Evolutionary conservation across 2,113 vertebrate genomes (phyloP), one percentile per base, ranked within the genome.

Genomic region (Daphoenositta chrysoptera): DNA sequence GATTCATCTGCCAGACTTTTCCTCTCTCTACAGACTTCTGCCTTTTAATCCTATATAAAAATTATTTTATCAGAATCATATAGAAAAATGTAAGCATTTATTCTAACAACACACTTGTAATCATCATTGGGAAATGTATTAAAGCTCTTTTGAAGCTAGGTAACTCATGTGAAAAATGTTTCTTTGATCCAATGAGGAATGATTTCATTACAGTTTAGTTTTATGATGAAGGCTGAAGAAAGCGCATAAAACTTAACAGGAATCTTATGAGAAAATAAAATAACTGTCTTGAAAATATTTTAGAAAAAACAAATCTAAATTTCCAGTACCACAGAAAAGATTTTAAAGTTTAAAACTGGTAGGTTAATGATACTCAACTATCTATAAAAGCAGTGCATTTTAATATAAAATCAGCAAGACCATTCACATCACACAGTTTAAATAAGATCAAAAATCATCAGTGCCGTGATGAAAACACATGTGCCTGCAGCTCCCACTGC

Each of bases 31-130:
- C 21, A 90, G 77, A 84, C 26, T 73, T 92, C 72, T 71, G 22
- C 11, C n/a, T 96, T 92, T 86, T 91, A 93, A 95, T 88, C 75
- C 70, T 77, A 86, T 21, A 72, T 87, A 94, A 90, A 95, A 72
- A 86, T 73, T 82, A 71, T 76, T 95, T 81, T 53, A 91, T 95
- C 7, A 10, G 57, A 93, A 80, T 54, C 27, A 50, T 87, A 76
- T 88, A 27, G 57, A 88, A 86, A 87, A n/a, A 3, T 69, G 15
- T 71, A 90, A 76, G 65, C 9, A 93, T 88, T 83, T 90, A 24
- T 66, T 95, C 20, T 85, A 84, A 82, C 13, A 31, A 68, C 65
- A 30, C 2, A 12, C 6, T 92, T 89, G 35, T 21, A 68, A 22
- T 60, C 18, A 63, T 64, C 58, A 92, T 30, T 90, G 47, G 64